Evolutionary conservation across 2,888 invertebrate genomes (phyloP), one percentile per base, ranked within the genome.

Genomic region (Ophioninae sp.): DNA sequence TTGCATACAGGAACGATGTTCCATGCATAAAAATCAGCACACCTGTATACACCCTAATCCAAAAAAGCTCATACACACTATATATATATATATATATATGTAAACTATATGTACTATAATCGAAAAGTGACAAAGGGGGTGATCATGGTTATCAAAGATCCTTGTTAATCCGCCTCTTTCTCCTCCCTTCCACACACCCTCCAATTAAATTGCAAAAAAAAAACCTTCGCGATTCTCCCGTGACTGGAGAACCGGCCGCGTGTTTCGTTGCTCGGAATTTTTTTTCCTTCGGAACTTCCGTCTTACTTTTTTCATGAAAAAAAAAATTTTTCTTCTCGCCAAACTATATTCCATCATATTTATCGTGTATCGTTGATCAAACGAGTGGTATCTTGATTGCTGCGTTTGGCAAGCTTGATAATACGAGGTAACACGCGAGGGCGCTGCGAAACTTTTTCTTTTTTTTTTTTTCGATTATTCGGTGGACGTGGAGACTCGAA

Each of bases 81-180:
- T n/a, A 71, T 37, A 51, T 44, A 13, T n/a, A 44, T 23, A 41
- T 17, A 58, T 44, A 72, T 51, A 41, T 7, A 59, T 3, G 68
- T 65, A n/a, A n/a, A n/a, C n/a, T n/a, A n/a, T n/a, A 65, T 68
- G 44, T 61, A 61, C 58, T 76, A 59, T 68, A 67, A 59, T 59
- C n/a, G 76, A 61, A n/a, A 58, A 58, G 44, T 30, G 64, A 65
- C 37, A 56, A 76, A 20, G 23, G 59, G 51, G 67, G 17, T 20
- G 67, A 20, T 39, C 69, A 37, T 39, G 8, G 20, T 6, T 20
- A 37, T 58, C 8, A 59, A 23, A 75, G 13, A 67, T 37, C 3
- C 56, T 51, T 22, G 56, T 22, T 39, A 58, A 6, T 22, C 39
- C 39, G 22, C 37, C 17, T 67, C 8, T 75, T 58, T 23, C 61